Conservation (phyloP, 2,113 vertebrate genomes). For the Micronisus gabar region DNA sequence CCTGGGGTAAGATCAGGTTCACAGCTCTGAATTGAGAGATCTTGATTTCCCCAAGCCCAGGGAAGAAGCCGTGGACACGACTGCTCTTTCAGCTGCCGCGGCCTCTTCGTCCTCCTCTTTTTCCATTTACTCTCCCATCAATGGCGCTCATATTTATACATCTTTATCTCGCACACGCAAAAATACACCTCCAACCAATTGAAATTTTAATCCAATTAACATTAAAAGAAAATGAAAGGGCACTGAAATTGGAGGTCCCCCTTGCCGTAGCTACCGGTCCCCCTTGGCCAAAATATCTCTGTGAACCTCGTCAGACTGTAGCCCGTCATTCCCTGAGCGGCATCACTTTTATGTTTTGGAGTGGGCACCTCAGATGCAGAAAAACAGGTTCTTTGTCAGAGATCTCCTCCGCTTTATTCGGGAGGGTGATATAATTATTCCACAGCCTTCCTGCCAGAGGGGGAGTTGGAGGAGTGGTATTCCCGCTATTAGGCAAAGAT, state of each 20-base stretch:
- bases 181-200: neutral
- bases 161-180: neutral
- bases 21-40: neutral
- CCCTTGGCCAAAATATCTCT: neutral
- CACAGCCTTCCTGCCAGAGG: conserved; percentile 30
- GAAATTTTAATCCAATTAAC: conserved; percentile 44
- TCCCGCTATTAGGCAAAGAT: conserved; percentile 25
- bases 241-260: neutral
- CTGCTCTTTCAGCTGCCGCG: accelerated
- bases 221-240: neutral
- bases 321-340: accelerated
- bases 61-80: neutral
- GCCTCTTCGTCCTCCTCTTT: neutral
- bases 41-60: neutral
- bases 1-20: neutral
- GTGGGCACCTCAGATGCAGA: neutral
- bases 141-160: accelerated
- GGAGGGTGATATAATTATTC: conserved; percentile 38
- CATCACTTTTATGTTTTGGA: neutral
- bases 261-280: neutral
- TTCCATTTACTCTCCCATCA: neutral
- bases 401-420: neutral
- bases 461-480: neutral
- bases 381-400: conserved; percentile 5
- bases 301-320: neutral